Base-by-base conservation (phyloP, 2,888 invertebrate genomes). In the Agriopis aurantiaria region DNA sequence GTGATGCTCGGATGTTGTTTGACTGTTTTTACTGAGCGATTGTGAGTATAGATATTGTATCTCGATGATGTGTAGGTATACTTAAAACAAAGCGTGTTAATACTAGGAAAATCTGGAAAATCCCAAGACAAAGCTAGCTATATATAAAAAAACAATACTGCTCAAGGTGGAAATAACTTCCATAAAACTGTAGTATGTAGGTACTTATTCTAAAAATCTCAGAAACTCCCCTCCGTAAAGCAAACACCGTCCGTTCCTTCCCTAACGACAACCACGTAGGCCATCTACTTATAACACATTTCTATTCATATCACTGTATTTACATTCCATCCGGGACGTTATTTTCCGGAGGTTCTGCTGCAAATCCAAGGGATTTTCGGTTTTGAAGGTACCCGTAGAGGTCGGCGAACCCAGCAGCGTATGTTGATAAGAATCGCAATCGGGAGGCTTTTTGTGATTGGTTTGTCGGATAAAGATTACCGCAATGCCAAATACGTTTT, bases 271-370 rank as follows among this genome's bases (percentile, higher is more conserved):
- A 69, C 85, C 87, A 84, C 87, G 84, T 85, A 81, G 81, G 80
- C 81, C 80, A 83, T 85, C 91, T 91, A 88, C 91, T 93, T 93
- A 91, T 86, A 88, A 81, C 80, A 82, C 91, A 92, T 93, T 93
- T 93, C 91, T 92, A 93, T 93, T 93, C 93, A 93, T 93, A 93
- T 91, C 91, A 88, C 88, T 89, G 80, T 92, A 92, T 93, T 93
- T 93, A 92, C 92, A 91, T 93, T 91, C 84, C 86, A 88, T 87
- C 87, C 91, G 87, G 82, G 76, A 85, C 87, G 87, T 88, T 88
- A 89, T 82, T 86, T 85, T 80, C 79, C 81, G 79, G 83, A 85
- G 87, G 85, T 87, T 85, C 79, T 81, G 79, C 82, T 85, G 70
- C 75, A 65, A 67, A 73, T 82, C 82, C 81, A 80, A 82, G 66